phyloP scores from a whole-genome alignment of 2,888 invertebrate species.

The Halocaridina rubra region DNA sequence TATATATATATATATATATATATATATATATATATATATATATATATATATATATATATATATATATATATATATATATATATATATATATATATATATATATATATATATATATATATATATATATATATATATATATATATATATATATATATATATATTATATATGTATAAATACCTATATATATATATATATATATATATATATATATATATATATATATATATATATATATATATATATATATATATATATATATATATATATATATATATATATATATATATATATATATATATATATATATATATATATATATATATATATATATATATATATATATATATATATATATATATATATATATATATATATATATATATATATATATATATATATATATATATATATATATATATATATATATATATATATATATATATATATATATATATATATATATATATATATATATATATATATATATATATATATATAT shows the following conservation, averaged over 20 bases:
- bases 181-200: neutral
- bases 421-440: neutral
- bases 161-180: neutral
- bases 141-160: neutral
- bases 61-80: neutral
- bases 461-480: neutral
- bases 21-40: neutral
- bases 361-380: neutral
- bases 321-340: neutral
- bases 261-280: neutral
- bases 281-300: neutral
- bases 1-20: neutral
- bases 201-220: neutral
- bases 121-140: neutral
- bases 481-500: neutral
- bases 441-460: neutral
- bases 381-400: neutral
- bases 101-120: neutral
- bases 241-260: neutral
- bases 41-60: neutral
- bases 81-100: neutral
- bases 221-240: neutral
- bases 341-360: neutral
- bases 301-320: neutral
- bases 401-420: neutral